Evolutionary conservation across 1,140 invertebrate genomes (phyloP), one percentile per base, ranked within the genome.

Genomic region (Babylonia areolata): DNA sequence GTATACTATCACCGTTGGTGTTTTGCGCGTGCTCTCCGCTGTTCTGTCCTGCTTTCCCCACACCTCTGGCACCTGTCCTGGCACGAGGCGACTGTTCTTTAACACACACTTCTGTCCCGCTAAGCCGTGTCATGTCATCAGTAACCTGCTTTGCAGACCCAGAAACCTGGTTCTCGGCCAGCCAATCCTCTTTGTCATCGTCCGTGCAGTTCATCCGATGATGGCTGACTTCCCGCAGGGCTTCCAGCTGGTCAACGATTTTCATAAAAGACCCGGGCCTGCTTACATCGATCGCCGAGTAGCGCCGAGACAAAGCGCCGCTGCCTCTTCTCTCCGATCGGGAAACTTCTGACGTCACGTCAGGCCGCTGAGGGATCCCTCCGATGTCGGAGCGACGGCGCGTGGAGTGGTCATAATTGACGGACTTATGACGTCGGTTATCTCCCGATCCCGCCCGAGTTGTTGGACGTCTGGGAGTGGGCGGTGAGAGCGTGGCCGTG

Each of bases 201-300:
- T 77, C 75, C 40, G 17, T 23, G 33, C 9, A 9, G 75, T 40
- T 77, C 75, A 77, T 77, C 35, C 75, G 75, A 28, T 37, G 75
- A 40, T 40, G 33, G 37, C 40, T 3, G 5, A 37, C 15, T 15
- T 77, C 20, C 75, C 75, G 35, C 37, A 77, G 37, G 40, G 75
- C 75, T 42, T 77, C 75, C 37, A 77, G 37, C 37, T 77, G 35
- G 40, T 77, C 75, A 11, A 40, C 75, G 1, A 77, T 77, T 77
- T 77, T 77, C 75, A 77, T 77, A 5, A 77, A 15, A 15, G 75
- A 77, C 17, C 75, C 28, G 1, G 33, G 75, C 75, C 75, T 15
- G 37, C 37, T 39, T 6, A 40, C 75, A 77, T 77, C 75, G 37
- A 40, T 40, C 37, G 75, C 35, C 37, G 75, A 77, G 35, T 40